Percentiles rank a stretch among this genome's conserved stretches.
These are phyloP conservation scores for Apamea sordens DNA, from an alignment of 2,888 invertebrate species.

Conservation along the genomic window DNA sequence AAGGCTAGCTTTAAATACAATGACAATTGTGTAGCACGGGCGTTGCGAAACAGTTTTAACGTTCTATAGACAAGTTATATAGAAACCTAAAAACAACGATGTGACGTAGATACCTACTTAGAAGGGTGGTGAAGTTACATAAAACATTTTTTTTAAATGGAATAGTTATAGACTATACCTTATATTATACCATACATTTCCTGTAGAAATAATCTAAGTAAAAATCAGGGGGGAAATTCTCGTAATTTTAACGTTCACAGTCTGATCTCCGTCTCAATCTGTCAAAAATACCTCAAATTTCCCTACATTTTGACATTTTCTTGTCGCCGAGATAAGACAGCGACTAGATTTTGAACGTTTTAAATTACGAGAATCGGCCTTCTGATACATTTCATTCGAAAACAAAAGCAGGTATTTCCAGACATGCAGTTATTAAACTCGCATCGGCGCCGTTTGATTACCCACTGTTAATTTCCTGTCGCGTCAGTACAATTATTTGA, in stretches of 20 bases:
- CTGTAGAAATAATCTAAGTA: neutral
- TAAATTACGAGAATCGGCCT: no score
- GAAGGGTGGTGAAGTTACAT: neutral
- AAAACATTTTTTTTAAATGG: no score
- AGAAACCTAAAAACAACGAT: neutral
- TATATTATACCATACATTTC: neutral
- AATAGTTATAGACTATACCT: neutral
- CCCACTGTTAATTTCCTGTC: conserved; percentile 11
- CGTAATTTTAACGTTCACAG: no score
- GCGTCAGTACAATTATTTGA: neutral
- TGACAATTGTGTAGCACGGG: neutral
- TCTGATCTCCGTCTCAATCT: no score
- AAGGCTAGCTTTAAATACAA: neutral
- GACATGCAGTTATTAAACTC: conserved; percentile 21
- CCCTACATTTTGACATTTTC: no score
- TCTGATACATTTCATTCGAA: neutral
- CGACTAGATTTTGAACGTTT: no score
- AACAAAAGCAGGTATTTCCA: conserved; percentile 9
- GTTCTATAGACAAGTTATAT: neutral
- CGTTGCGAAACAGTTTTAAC: neutral
- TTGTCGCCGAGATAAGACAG: no score
- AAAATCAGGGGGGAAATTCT: neutral
- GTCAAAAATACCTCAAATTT: no score
- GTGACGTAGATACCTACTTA: neutral
- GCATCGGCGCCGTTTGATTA: conserved; percentile 14